Conservation (phyloP, 2,888 invertebrate species). For the Entomobrya proxima region DNA sequence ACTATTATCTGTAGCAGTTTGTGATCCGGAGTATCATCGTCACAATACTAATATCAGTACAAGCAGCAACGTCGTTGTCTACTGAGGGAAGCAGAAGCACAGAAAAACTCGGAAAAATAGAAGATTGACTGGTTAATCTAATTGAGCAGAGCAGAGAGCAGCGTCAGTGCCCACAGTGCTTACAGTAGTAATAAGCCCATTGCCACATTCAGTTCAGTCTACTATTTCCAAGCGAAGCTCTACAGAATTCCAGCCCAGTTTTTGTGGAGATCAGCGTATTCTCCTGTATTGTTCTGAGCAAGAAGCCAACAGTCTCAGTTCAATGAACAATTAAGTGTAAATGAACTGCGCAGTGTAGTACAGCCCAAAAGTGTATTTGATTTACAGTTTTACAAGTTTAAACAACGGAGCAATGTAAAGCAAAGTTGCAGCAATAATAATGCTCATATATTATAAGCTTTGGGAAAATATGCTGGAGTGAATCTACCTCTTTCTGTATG, state of each 20-base stretch:
- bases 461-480: too few species aligned
- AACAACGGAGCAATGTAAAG: too few species aligned
- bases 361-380: not conserved
- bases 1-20: not conserved
- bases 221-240: too few species aligned
- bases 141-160: not conserved
- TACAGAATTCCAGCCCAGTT: too few species aligned
- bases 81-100: not conserved
- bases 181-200: too few species aligned
- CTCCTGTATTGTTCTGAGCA: not conserved
- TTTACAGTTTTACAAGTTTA: not conserved
- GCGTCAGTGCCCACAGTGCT: too few species aligned
- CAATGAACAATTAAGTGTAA: constrained; percentile 65
- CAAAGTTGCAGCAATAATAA: too few species aligned
- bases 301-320: constrained; percentile 17
- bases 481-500: too few species aligned
- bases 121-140: not conserved
- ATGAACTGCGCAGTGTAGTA: constrained; percentile 38
- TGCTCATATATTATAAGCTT: too few species aligned
- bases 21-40: not conserved
- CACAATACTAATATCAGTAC: not conserved
- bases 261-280: not conserved
- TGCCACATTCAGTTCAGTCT: too few species aligned
- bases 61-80: not conserved
- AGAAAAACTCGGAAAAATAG: not conserved